A percentile compares a stretch with the other conserved stretches of the same genome.
These are phyloP conservation scores for Xyliphius kryptos DNA, from an alignment of 2,113 vertebrate genomes.

Conservation along the genomic window DNA sequence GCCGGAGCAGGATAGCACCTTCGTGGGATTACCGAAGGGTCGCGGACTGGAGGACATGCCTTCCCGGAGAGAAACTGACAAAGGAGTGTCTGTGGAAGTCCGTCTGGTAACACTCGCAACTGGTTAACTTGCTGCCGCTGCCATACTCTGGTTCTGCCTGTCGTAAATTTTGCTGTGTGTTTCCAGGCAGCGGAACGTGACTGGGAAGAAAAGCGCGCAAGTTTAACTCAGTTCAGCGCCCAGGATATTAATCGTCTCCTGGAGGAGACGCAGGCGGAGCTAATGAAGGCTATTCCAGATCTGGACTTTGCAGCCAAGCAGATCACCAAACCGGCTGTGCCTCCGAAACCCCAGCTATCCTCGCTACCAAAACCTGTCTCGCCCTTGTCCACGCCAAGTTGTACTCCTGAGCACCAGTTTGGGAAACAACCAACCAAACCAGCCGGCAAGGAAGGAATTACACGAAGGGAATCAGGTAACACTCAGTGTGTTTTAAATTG, in stretches of 20 bases:
- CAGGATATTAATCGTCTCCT: conserved; percentile 94
- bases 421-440: conserved; percentile 78
- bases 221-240: conserved; percentile 90
- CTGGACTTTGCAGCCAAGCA: conserved; percentile 89
- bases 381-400: conserved; percentile 56
- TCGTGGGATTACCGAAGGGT: conserved; percentile 59
- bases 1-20: conserved; percentile 61
- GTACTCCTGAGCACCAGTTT: conserved; percentile 76
- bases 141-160: not conserved
- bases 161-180: conserved; percentile 2
- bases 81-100: conserved; percentile 85
- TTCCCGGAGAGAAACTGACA: conserved; percentile 75
- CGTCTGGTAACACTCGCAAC: conserved; percentile 57
- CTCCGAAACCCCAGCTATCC: conserved; percentile 62
- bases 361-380: conserved; percentile 52
- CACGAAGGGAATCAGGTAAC: conserved; percentile 81
- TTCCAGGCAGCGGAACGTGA: conserved; percentile 85
- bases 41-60: conserved; percentile 70
- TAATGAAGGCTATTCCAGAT: conserved; percentile 97
- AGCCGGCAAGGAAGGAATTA: conserved; percentile 73
- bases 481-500: no score
- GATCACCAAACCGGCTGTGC: conserved; percentile 63
- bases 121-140: not conserved
- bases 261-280: conserved; percentile 92
- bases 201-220: conserved; percentile 96